Base-by-base conservation (phyloP, 2,113 vertebrate genomes). In the Forbesichthys papilliferus region DNA sequence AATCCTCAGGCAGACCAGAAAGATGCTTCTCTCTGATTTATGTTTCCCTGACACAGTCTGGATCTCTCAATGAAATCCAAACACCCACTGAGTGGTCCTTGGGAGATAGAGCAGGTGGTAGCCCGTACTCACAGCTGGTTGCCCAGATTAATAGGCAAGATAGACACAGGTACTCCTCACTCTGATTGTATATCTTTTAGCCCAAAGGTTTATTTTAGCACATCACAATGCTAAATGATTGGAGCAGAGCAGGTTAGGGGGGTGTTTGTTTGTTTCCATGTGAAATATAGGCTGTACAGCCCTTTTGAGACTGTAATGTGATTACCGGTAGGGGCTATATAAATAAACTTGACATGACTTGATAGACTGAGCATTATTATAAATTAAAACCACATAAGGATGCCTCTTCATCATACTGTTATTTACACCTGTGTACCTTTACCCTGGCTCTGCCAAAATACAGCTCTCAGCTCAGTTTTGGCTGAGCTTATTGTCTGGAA, bases 81-180 rank as follows among this genome's bases (percentile, higher is more conserved):
- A 92, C 88, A 88, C 71, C 84, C 64, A 65, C 64, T 56, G 60
- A 18, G 79, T 81, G 83, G 84, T 82, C 86, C 71, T 60, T 77
- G 62, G 75, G 74, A 90, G 90, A 91, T 91, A 86, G 75, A 71
- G 66, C 75, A 71, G 80, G 79, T 79, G 80, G 79, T 77, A 74
- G 83, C 82, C 83, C 71, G 12, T 64, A 71, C 82, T 86, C 89
- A 92, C 90, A 91, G 91, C 80, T 88, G 90, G 84, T 78, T 91
- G 91, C 79, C 77, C 90, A 87, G 90, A 93, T 92, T 93, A 92
- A 92, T 91, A 87, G 88, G 82, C 84, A 89, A 90, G 92, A 93
- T 92, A 91, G 87, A 85, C 70, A 13, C 71, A 87, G 88, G 84
- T 87, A 84, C 88, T 90, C 82, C 86, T 85, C 90, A 81, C 71